Percentiles rank a stretch among this genome's conserved stretches.
phyloP scores from a whole-genome alignment of 2,888 invertebrate genomes.

The Calliopum simillimum region DNA sequence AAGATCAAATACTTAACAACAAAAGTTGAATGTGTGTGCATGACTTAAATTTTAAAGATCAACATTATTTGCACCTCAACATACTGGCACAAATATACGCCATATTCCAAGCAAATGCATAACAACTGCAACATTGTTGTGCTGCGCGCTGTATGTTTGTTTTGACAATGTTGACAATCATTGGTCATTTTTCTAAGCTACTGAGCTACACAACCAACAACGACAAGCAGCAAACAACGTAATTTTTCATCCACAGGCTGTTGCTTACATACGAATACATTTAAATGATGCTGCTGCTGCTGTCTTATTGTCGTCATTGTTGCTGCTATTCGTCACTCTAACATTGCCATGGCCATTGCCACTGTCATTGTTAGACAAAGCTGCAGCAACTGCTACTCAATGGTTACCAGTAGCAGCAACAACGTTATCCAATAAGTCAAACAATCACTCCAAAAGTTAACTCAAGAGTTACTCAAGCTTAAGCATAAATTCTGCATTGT shows the following conservation, averaged over 20 bases:
- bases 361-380: slow-evolving; percentile 16
- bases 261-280: too few relatives aligned
- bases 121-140: slow-evolving; percentile 27
- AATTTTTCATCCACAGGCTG: too few relatives aligned
- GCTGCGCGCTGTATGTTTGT: background rate
- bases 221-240: background rate
- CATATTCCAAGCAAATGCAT: too few relatives aligned
- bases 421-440: background rate
- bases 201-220: background rate
- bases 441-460: background rate
- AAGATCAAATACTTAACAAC: too few relatives aligned
- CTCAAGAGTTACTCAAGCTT: too few relatives aligned
- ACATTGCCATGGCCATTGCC: background rate
- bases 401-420: background rate
- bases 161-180: too few relatives aligned
- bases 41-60: too few relatives aligned
- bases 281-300: background rate
- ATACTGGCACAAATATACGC: too few relatives aligned
- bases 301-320: background rate
- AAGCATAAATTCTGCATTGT: too few relatives aligned
- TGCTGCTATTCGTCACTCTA: background rate
- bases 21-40: too few relatives aligned
- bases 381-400: background rate
- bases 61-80: too few relatives aligned
- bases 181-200: background rate